Percentiles rank a stretch among this genome's conserved stretches.
Evolutionary conservation across 1,140 invertebrate species (phyloP).

Genomic region (Drosophila ananassae): DNA sequence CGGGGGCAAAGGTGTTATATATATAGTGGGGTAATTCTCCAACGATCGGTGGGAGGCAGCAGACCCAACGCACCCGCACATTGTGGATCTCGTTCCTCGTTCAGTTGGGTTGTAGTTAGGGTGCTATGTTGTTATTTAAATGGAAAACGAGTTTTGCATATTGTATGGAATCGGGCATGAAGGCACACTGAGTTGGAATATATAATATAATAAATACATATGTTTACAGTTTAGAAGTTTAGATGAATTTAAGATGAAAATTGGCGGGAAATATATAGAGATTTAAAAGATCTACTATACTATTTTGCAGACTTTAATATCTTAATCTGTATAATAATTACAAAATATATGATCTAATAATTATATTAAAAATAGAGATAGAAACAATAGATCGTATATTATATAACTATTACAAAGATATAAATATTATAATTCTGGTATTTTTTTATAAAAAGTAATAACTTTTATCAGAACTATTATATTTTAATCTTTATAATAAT

Average conservation of each 20-base stretch:
- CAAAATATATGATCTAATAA: too few species aligned
- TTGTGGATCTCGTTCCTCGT: constrained; percentile 16
- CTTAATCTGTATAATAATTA: too few species aligned
- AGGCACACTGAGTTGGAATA: constrained; percentile 32
- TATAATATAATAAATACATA: too few species aligned
- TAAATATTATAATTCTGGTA: too few species aligned
- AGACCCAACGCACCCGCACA: constrained; percentile 41
- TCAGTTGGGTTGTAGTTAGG: constrained; percentile 11
- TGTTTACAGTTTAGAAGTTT: too few species aligned
- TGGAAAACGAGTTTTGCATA: constrained; percentile 77
- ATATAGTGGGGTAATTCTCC: constrained; percentile 13
- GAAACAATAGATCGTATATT: too few species aligned
- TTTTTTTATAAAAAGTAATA: too few species aligned
- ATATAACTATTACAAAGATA: too few species aligned
- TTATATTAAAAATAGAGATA: too few species aligned
- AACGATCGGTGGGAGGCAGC: constrained; percentile 25
- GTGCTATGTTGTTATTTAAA: constrained; percentile 49
- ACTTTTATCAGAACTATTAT: too few species aligned
- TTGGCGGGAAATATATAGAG: not conserved
- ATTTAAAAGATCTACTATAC: not conserved
- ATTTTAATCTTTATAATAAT: too few species aligned
- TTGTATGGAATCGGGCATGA: constrained; percentile 49
- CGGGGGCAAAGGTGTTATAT: not conserved
- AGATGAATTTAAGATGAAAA: not conserved
- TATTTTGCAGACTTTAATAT: too few species aligned